Conservation (phyloP, 1,140 invertebrate species). For the Tetramorium alpestre region DNA sequence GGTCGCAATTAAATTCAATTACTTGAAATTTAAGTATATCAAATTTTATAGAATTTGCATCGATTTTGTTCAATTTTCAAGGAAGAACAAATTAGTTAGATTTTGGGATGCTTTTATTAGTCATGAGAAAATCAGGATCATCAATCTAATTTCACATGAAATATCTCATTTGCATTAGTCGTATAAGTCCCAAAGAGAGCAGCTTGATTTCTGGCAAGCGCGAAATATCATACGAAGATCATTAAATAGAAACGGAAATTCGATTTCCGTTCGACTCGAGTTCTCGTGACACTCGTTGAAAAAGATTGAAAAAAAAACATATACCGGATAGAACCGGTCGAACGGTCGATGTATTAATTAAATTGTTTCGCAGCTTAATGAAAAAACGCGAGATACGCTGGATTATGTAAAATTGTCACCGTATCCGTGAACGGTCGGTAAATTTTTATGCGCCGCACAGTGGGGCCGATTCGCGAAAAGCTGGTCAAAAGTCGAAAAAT, state of each 20-base stretch:
- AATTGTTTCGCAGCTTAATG: not conserved
- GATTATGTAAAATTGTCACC: conserved; percentile 40
- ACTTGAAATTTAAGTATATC: not conserved
- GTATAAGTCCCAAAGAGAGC: not conserved
- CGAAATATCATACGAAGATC: not conserved
- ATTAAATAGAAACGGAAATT: not conserved
- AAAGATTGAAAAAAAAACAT: not conserved
- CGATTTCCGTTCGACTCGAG: not conserved
- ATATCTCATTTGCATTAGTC: not conserved
- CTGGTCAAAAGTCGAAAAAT: too few relatives aligned
- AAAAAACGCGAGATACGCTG: not conserved
- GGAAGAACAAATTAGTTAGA: not conserved
- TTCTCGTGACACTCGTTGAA: not conserved
- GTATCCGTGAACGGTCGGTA: conserved; percentile 26
- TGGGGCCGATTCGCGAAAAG: too few relatives aligned
- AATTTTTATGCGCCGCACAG: conserved; percentile 44
- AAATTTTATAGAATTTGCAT: not conserved
- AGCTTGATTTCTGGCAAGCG: not conserved
- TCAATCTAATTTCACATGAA: not conserved
- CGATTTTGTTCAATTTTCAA: not conserved
- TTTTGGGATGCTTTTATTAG: not conserved
- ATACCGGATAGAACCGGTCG: not conserved
- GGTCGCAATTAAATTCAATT: not conserved
- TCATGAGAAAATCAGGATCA: not conserved
- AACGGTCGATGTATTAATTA: conserved; percentile 4